Base-by-base conservation (phyloP, 2,888 invertebrate species). In the Nysson spinosus region DNA sequence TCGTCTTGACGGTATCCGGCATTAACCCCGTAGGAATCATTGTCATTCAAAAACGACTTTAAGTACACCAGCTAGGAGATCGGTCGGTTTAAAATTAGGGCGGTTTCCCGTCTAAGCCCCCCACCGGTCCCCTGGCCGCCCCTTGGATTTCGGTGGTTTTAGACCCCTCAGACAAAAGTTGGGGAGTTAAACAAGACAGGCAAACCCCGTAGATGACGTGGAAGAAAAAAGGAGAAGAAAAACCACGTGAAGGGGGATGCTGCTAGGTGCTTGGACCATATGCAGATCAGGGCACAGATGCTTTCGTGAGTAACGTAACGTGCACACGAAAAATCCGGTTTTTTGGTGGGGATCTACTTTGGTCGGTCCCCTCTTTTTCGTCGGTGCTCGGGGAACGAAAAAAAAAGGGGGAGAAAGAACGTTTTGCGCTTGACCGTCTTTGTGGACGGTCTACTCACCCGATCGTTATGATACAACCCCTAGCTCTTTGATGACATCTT, bases 221-320 rank as follows among this genome's bases (percentile, higher is more conserved):
- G 42, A 50, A 50, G 52, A 43, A 56, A 68, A 44, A 39, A 51
- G 12, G 55, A 60, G 72, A 47, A 54, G 67, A 56, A 76, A 57
- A 62, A 55, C 35, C 46, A 17, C 24, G 52, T 46, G 57, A 62
- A 75, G 80, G 78, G 78, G 79, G 75, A 70, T 74, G 75, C 22
- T 32, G 22, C 35, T 28, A 54, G 42, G 52, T 39, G 49, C 61
- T 58, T 80, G 83, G 83, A 83, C 83, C 85, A 79, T 86, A 85
- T 86, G 86, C 84, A 86, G 83, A 86, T 86, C 80, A 82, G 81
- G 28, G 61, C 78, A 84, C 85, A 86, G 83, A 85, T 86, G 86
- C 84, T 49, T 43, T 50, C 46, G 66, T 49, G 72, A 73, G 78
- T n/a, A 75, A 34, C 40, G 37, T 44, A 56, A 66, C 66, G 66